phyloP scores from a whole-genome alignment of 2,888 invertebrate species.

The Omphaloscelis lunosa region DNA sequence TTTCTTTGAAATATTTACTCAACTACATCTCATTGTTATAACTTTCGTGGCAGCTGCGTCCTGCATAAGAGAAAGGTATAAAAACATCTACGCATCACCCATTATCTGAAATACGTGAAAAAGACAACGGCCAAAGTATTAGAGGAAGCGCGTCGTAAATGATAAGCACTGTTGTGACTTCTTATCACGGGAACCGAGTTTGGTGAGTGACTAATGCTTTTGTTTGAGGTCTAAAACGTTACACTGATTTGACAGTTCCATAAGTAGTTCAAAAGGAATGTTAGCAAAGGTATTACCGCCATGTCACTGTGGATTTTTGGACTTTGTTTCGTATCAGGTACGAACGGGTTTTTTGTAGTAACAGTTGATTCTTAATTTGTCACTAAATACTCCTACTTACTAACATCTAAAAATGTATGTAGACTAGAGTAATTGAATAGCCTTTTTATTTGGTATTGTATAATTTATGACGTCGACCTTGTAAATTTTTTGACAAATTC shows the following conservation, averaged over 20 bases:
- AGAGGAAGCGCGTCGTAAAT: constrained; percentile 72
- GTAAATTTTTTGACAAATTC: not conserved
- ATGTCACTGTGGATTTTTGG: not conserved
- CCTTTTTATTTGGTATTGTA: not conserved
- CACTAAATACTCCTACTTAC: not conserved
- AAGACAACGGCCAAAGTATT: constrained; percentile 76
- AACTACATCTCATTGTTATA: constrained; percentile 78
- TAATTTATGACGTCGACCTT: not conserved
- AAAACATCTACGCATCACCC: constrained; percentile 72
- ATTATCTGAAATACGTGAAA: constrained; percentile 80
- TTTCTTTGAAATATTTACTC: constrained; percentile 81
- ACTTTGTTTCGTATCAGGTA: constrained; percentile 2
- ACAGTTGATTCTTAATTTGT: constrained; percentile 8
- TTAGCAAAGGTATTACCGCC: constrained; percentile 10
- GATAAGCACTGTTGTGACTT: constrained; percentile 70
- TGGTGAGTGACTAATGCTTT: constrained; percentile 68
- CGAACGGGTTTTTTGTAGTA: constrained; percentile 5
- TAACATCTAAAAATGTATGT: not conserved
- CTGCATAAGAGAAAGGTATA: constrained; percentile 72
- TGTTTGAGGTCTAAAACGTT: constrained; percentile 41
- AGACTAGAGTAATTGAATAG: not conserved
- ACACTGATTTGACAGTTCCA: constrained; percentile 40
- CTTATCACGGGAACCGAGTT: constrained; percentile 53
- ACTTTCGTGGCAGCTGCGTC: constrained; percentile 79
- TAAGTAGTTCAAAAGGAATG: constrained; percentile 27